A percentile compares a stretch with the other conserved stretches of the same genome.
Conservation (phyloP, 35 echinoderm and acorn worm species). For the Apostichopus japonicus region DNA sequence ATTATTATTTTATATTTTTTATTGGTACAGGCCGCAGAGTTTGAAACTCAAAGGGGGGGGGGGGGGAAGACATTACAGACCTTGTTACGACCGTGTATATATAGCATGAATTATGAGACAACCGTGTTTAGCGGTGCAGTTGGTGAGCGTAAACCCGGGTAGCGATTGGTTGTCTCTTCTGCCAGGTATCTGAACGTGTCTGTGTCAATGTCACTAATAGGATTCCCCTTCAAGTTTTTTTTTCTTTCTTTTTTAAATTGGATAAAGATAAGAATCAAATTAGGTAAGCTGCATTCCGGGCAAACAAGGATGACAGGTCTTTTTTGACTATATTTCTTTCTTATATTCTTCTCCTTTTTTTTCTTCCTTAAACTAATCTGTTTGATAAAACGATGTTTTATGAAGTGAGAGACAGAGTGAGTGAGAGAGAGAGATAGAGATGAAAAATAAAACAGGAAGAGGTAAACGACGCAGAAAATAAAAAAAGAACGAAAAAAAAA, state of each 20-base stretch:
- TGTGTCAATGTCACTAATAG: constrained; percentile 17
- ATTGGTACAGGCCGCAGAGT: background rate
- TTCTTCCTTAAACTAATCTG: background rate
- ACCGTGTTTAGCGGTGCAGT: constrained; percentile 14
- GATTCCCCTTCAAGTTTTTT: background rate
- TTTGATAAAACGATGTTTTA: background rate
- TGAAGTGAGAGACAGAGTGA: too few species aligned
- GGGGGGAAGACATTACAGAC: background rate
- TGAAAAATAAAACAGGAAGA: too few species aligned
- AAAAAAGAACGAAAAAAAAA: background rate
- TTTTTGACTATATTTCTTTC: background rate
- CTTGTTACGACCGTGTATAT: background rate
- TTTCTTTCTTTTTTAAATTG: background rate
- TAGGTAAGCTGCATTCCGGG: background rate
- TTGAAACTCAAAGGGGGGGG: background rate
- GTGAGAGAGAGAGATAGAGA: too few species aligned
- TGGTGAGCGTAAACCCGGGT: constrained; percentile 17
- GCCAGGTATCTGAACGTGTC: background rate
- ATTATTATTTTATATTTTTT: background rate
- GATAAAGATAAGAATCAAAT: constrained; percentile 41
- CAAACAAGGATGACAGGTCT: background rate
- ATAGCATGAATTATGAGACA: constrained; percentile 32
- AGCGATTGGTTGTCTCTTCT: background rate
- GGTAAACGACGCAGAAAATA: too few species aligned
- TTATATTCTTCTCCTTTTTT: background rate